Conservation (phyloP, 1,140 invertebrate genomes). For the Helicoverpa zea region DNA sequence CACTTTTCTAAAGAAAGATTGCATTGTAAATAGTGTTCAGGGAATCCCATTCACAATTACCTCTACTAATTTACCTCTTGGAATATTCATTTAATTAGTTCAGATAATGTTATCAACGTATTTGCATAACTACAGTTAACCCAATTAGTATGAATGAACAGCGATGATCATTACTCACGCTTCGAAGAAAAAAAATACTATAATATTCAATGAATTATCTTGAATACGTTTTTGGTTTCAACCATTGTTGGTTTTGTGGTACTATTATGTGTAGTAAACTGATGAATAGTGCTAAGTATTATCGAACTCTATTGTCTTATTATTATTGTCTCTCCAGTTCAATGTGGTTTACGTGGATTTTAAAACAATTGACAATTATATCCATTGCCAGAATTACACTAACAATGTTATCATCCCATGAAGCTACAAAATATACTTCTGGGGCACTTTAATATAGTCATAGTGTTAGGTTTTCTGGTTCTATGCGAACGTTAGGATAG, state of each 20-base stretch:
- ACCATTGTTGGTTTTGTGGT: too few species aligned
- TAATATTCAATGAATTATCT: too few species aligned
- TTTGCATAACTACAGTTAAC: neutral
- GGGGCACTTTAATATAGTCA: conserved; percentile 2
- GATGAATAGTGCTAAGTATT: too few species aligned
- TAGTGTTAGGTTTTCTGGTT: conserved; percentile 6
- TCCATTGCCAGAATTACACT: too few species aligned
- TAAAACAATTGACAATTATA: too few species aligned
- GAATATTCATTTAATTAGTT: conserved; percentile 13
- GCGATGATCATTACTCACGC: too few species aligned
- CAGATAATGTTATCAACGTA: conserved; percentile 16
- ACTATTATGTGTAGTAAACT: too few species aligned
- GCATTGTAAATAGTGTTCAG: neutral
- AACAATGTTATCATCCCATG: neutral
- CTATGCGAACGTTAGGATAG: conserved; percentile 8
- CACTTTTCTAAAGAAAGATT: neutral
- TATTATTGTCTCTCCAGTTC: too few species aligned
- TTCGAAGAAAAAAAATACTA: neutral
- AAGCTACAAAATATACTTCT: neutral
- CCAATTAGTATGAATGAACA: neutral
- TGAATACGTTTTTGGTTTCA: too few species aligned
- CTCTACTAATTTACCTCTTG: conserved; percentile 5
- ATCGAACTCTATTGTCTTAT: too few species aligned
- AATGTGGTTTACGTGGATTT: too few species aligned
- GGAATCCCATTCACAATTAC: neutral